Percentiles rank a stretch among this genome's conserved stretches.
Evolutionary conservation across 2,888 invertebrate genomes (phyloP).

Genomic region (Amitus sp.): DNA sequence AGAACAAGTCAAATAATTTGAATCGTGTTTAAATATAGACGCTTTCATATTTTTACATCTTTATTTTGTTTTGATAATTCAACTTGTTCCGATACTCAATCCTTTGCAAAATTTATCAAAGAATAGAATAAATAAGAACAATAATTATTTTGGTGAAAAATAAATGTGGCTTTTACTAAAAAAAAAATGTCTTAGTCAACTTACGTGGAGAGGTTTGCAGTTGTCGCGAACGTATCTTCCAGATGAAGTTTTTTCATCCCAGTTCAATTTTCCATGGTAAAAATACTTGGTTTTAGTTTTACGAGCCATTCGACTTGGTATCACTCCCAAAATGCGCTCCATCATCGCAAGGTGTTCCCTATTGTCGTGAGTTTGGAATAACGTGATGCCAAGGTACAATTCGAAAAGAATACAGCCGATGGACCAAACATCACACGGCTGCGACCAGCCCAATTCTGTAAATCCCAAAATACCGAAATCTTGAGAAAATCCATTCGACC

Average conservation of each 20-base stretch:
- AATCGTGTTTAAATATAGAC: not conserved
- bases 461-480: slow-evolving; percentile 36
- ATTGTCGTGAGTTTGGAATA: slow-evolving; percentile 99
- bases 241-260: slow-evolving; percentile 97
- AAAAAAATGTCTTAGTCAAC: slow-evolving; percentile 50
- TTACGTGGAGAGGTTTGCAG: slow-evolving; percentile 94
- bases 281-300: slow-evolving; percentile 98
- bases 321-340: slow-evolving; percentile 96
- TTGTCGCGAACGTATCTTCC: slow-evolving; percentile 98
- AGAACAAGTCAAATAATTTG: no score
- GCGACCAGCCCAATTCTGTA: slow-evolving; percentile 98
- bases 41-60: not conserved
- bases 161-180: no score
- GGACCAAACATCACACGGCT: slow-evolving; percentile 99
- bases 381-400: slow-evolving; percentile 95
- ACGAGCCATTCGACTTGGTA: slow-evolving; percentile 92
- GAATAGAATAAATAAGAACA: no score
- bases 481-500: not conserved
- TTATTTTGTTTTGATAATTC: not conserved
- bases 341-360: slow-evolving; percentile 99
- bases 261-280: slow-evolving; percentile 96
- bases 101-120: no score
- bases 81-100: not conserved
- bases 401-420: slow-evolving; percentile 99
- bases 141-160: no score